These are phyloP conservation scores for Callipepla californica DNA, from an alignment of 2,113 vertebrate species.

Conservation along the genomic window DNA sequence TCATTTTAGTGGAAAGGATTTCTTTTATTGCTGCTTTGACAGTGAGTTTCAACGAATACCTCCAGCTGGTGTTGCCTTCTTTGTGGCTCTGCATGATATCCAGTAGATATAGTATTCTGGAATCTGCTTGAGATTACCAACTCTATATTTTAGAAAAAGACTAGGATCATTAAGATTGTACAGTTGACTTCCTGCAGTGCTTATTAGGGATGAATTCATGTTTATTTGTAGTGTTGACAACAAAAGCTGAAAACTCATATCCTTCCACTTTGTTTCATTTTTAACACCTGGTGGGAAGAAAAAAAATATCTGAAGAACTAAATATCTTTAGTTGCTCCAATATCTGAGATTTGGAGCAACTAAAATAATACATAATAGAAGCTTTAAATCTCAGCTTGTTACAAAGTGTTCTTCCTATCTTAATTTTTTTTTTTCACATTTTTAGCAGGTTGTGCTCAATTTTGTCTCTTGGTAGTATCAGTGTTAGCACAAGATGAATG, in stretches of 20 bases:
- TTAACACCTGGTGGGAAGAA: not conserved
- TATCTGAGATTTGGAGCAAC: not conserved
- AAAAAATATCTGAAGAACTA: not conserved
- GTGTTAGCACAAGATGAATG: not conserved
- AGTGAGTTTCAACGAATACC: slow-evolving; percentile 3
- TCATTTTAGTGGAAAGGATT: slow-evolving; percentile 28
- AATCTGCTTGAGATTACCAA: slow-evolving; percentile 37
- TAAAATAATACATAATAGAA: not conserved
- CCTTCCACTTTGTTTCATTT: not conserved
- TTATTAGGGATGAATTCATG: slow-evolving; percentile 30
- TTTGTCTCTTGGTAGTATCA: not conserved
- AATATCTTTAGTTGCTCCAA: not conserved
- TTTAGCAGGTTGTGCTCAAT: not conserved
- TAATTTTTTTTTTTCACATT: not conserved
- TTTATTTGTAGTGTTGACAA: slow-evolving; percentile 25
- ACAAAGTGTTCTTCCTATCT: not conserved
- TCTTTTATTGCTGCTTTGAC: slow-evolving; percentile 11
- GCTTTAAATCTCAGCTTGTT: not conserved
- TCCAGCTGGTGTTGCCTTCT: slow-evolving; percentile 34
- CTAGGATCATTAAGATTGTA: slow-evolving; percentile 19
- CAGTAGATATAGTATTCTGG: slow-evolving; percentile 35
- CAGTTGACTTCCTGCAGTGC: slow-evolving; percentile 19
- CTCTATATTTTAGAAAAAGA: slow-evolving; percentile 23
- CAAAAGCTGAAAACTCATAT: not conserved
- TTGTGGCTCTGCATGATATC: slow-evolving; percentile 11